Base-by-base conservation (phyloP, 2,797 vertebrate species). In the Bradypodion ventrale region DNA sequence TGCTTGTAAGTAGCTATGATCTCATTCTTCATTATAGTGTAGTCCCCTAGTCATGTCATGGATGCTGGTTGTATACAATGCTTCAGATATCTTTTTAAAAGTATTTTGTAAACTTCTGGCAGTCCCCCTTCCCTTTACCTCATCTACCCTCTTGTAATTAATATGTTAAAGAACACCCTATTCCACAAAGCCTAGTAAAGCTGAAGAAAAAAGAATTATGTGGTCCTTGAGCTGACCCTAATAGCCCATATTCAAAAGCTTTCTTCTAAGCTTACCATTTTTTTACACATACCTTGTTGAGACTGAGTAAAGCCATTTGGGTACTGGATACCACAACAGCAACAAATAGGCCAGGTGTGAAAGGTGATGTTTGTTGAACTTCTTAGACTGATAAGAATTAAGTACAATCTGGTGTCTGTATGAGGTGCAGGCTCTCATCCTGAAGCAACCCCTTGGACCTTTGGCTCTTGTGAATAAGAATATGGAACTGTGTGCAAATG, bases 1-100 rank as follows among this genome's bases (percentile, higher is more conserved):
- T 70, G 63, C 76, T 89, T 84, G 84, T 87, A 89, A 88, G 85
- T 78, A 84, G 78, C 40, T 87, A 42, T 85, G 46, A 72, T 83
- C 83, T 56, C 84, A 81, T 21, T 90, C 52, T 88, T 89, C 76
- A 85, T 80, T 87, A 82, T n/a, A 52, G 19, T 49, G 75, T 42
- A 80, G 68, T 74, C 81, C 79, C 80, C 74, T 85, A 75, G 42
- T 82, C 56, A 74, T 35, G 44, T 23, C 19, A 72, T 5, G n/a
- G 63, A 75, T 10, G 66, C 75, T 42, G 59, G 27, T 7, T 65
- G 6, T 25, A 66, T 87, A 63, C 52, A 88, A 74, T 27, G 81
- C 19, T 49, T 89, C 84, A 70, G 87, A 78, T 44, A 77, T 79
- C 75, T 35, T 56, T 40, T 40, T 27, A 29, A 37, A 37, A 52